phyloP scores from a whole-genome alignment of 2,888 invertebrate species.

The Lochmaea crataegi region DNA sequence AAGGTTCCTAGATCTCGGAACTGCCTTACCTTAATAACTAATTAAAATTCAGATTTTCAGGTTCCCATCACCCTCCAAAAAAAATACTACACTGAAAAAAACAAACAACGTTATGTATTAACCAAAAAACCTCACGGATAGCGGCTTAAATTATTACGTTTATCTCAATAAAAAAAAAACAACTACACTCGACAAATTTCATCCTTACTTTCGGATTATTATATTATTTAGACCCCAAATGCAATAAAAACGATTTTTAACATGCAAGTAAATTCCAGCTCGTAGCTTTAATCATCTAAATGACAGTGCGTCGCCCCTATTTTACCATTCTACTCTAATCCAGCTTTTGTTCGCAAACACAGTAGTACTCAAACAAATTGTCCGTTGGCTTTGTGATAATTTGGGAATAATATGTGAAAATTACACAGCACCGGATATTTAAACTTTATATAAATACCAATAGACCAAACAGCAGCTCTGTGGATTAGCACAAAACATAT shows the following conservation, averaged over 20 bases:
- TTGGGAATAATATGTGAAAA: neutral
- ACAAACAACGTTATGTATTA: too few relatives aligned
- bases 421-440: too few relatives aligned
- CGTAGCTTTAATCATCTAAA: constrained; percentile 22
- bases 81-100: too few relatives aligned
- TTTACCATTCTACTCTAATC: constrained; percentile 10
- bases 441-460: too few relatives aligned
- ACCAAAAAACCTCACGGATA: neutral
- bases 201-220: constrained; percentile 1
- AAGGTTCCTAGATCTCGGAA: too few relatives aligned
- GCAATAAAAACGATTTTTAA: constrained; percentile 2
- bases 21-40: too few relatives aligned
- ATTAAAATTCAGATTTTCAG: too few relatives aligned
- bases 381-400: neutral
- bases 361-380: constrained; percentile 1
- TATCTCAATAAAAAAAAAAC: neutral
- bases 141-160: neutral
- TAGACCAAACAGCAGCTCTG: too few relatives aligned
- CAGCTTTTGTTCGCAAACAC: constrained; percentile 16
- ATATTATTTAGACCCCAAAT: neutral
- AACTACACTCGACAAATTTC: neutral
- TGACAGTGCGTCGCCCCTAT: constrained; percentile 15
- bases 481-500: too few relatives aligned
- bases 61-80: too few relatives aligned
- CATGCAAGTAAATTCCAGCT: neutral